Evolutionary conservation across 2,888 invertebrate species (phyloP), one percentile per base, ranked within the genome.

Genomic region (Drosophila picticornis): DNA sequence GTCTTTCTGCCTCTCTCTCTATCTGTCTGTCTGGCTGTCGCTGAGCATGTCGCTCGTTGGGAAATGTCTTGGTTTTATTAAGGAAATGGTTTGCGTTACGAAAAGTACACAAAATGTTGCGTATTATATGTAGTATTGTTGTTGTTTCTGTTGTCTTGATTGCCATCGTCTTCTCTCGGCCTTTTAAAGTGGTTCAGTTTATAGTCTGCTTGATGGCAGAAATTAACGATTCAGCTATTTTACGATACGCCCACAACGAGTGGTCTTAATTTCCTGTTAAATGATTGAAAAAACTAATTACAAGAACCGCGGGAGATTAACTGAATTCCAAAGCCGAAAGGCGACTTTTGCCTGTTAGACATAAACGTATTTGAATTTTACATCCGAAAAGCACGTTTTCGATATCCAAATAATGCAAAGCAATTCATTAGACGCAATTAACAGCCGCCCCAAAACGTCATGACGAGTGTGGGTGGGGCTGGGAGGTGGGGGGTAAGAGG

Each of bases 61-160:
- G 36, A 56, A 61, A 79, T 75, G 69, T n/a, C 36, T 75, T 61
- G 58, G 46, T 70, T 79, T 72, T 81, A 87, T 88, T 81, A 87
- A 87, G 90, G 90, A 87, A 87, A 89, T 87, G 81, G 72, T 76
- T 85, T 74, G 74, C 74, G 68, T 74, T 88, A 78, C 68, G 82
- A 84, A 83, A 83, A 83, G 81, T 88, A 79, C 78, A 86, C 75
- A 75, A 84, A 88, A 86, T 90, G 83, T 77, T 78, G 85, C 76
- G 76, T 80, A 85, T 90, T 88, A 80, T 58, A 31, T 22, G 31
- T 25, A 59, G 52, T 63, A 76, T 68, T 40, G 38, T 52, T 25
- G 48, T 16, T 64, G 50, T 34, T 53, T 78, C 78, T 63, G 80
- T 46, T 62, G 79, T 55, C 51, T 59, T 63, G 57, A 58, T 43